Evolutionary conservation across 2,113 vertebrate species (phyloP), one percentile per base, ranked within the genome.

Genomic region (Hypocryptadius cinnamomeus): DNA sequence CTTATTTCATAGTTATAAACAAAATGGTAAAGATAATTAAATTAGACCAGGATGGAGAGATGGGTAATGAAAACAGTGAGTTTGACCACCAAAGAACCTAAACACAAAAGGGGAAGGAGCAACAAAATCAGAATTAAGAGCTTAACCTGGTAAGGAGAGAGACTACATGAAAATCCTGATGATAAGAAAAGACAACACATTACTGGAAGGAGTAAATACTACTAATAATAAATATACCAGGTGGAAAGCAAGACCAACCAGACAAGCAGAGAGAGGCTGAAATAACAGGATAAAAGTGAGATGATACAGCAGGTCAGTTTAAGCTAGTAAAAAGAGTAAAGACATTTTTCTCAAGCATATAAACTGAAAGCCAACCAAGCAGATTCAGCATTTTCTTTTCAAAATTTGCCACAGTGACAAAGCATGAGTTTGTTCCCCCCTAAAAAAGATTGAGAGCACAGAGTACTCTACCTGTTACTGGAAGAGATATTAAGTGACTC

Each of bases 381-480:
- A 93, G 50, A n/a, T 23, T 65, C 15, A 31, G 15, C 8, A 64
- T 45, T 76, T 35, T 19, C 12, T 35, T 82, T 45, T 37, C 71
- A 79, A 61, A 57, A 61, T 70, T 3, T 59, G 50, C n/a, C 35
- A 69, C 12, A 65, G 31, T 28, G 53, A 91, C 31, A 82, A 88
- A 80, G 14, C 9, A 61, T 13, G 12, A 33, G 5, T 16, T 70
- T 57, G 21, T 12, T 80, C 12, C 33, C 23, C 28, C 39, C 33
- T 39, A 31, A 1, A 3, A 39, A 76, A 76, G 25, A 88, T 3
- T 20, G 28, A 70, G 28, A 78, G 66, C 12, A n/a, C 3, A 90
- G 15, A 1, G 0, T 5, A n/a, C 33, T 76, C 61, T n/a, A 37
- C 17, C 27, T 70, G 11, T 48, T 61, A 35, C 11, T 23, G 7